phyloP scores from a whole-genome alignment of 2,797 vertebrate species.

The Choloepus didactylus region DNA sequence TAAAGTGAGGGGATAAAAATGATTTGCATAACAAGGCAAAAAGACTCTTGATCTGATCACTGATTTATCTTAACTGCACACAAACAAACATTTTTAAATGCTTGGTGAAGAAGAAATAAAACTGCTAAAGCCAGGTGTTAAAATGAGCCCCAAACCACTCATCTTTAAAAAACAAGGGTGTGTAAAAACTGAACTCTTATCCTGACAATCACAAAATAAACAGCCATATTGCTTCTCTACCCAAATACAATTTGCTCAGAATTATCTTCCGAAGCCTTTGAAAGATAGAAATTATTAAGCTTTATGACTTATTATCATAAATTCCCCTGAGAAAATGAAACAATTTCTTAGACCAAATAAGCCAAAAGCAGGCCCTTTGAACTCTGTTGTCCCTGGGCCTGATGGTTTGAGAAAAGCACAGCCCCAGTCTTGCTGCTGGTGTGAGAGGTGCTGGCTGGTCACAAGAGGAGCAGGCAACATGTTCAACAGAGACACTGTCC shows the following conservation, averaged over 20 bases:
- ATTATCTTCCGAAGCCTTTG: background rate
- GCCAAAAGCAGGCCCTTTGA: background rate
- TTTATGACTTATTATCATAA: slow-evolving; percentile 33
- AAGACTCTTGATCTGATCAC: background rate
- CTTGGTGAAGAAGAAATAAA: slow-evolving; percentile 18
- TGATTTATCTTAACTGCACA: slow-evolving; percentile 50
- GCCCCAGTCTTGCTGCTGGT: too few relatives aligned
- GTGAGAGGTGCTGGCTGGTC: background rate
- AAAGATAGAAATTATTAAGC: slow-evolving; percentile 26
- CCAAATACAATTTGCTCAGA: background rate
- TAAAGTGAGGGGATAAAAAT: slow-evolving; percentile 71
- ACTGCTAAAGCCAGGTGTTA: background rate
- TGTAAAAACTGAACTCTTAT: background rate
- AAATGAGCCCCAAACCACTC: slow-evolving; percentile 32
- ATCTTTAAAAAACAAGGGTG: background rate
- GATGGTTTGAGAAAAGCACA: background rate
- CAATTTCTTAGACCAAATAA: background rate
- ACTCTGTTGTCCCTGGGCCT: too few relatives aligned
- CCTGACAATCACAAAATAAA: background rate
- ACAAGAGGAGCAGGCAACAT: rapidly evolving
- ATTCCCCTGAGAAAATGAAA: slow-evolving; percentile 44
- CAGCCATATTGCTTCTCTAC: background rate
- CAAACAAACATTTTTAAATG: background rate
- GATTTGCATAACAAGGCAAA: slow-evolving; percentile 69
- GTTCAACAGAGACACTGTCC: background rate